Conservation (phyloP, 2,113 vertebrate species). For the Gobiocypris rarus region DNA sequence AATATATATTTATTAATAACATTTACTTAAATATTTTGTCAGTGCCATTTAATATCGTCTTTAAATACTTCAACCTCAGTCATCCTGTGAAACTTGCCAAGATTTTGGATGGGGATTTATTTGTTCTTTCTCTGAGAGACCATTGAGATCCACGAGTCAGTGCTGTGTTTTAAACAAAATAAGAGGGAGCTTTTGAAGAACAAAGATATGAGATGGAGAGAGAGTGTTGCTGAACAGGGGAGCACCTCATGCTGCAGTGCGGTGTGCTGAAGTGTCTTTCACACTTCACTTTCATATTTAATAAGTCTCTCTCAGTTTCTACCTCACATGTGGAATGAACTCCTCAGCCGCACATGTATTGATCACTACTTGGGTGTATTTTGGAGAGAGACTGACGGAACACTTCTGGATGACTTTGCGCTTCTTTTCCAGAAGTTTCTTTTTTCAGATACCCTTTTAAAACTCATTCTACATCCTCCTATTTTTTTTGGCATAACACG, state of each 20-base stretch:
- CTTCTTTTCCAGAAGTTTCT: not conserved
- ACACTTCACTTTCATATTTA: slow-evolving; percentile 61
- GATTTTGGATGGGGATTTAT: not conserved
- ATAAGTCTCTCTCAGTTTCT: slow-evolving; percentile 46
- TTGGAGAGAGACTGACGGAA: not conserved
- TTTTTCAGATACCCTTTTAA: not conserved
- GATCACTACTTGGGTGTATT: slow-evolving; percentile 20
- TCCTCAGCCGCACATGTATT: slow-evolving; percentile 38
- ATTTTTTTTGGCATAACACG: not conserved
- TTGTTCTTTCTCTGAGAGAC: slow-evolving; percentile 8
- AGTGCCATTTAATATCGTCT: slow-evolving; percentile 16
- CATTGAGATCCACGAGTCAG: slow-evolving; percentile 49
- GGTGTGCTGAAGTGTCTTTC: slow-evolving; percentile 34
- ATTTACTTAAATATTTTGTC: not conserved
- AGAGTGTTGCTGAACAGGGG: not conserved
- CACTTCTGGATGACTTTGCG: not conserved
- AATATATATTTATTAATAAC: not conserved
- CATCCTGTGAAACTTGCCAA: slow-evolving; percentile 14
- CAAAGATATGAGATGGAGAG: slow-evolving; percentile 19
- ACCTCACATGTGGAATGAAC: slow-evolving; percentile 7
- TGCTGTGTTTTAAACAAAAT: slow-evolving; percentile 22
- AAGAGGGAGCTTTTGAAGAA: slow-evolving; percentile 22
- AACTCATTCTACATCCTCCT: too few relatives aligned
- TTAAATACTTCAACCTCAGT: slow-evolving; percentile 34
- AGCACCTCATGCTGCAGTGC: slow-evolving; percentile 30